These are phyloP conservation scores for Apocheima hispidaria DNA, from an alignment of 2,888 invertebrate genomes.

Conservation along the genomic window DNA sequence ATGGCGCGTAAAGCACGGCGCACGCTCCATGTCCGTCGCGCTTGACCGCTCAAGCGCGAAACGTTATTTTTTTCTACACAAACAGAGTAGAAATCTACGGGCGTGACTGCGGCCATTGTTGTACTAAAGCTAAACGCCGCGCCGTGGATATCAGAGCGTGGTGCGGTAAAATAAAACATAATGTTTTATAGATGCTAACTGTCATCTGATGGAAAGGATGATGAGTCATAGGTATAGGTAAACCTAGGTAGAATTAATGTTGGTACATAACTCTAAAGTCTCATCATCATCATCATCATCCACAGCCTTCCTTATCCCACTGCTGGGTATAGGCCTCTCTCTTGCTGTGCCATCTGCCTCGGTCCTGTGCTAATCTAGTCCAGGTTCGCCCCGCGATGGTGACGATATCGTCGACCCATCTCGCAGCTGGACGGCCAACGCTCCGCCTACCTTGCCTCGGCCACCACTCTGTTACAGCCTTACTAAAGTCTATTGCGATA, in stretches of 20 bases:
- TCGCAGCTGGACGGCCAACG: too few relatives aligned
- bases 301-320: too few relatives aligned
- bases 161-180: slow-evolving; percentile 69
- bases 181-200: slow-evolving; percentile 46
- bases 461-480: too few relatives aligned
- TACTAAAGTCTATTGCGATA: too few relatives aligned
- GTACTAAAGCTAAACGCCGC: slow-evolving; percentile 75
- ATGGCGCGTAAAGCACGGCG: slow-evolving; percentile 79
- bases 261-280: too few relatives aligned
- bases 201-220: slow-evolving; percentile 16
- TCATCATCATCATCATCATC: too few relatives aligned
- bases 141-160: slow-evolving; percentile 82
- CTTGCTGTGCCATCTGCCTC: too few relatives aligned
- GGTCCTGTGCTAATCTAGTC: too few relatives aligned
- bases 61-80: slow-evolving; percentile 78
- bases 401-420: too few relatives aligned
- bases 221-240: slow-evolving; percentile 12
- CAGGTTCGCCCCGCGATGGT: too few relatives aligned
- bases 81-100: slow-evolving; percentile 81
- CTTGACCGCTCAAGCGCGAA: slow-evolving; percentile 75
- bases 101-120: slow-evolving; percentile 83
- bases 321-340: too few relatives aligned
- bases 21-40: slow-evolving; percentile 81
- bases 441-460: too few relatives aligned
- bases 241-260: background rate